These are phyloP conservation scores for Barnardius zonarius DNA, from an alignment of 2,113 vertebrate genomes.

Conservation along the genomic window DNA sequence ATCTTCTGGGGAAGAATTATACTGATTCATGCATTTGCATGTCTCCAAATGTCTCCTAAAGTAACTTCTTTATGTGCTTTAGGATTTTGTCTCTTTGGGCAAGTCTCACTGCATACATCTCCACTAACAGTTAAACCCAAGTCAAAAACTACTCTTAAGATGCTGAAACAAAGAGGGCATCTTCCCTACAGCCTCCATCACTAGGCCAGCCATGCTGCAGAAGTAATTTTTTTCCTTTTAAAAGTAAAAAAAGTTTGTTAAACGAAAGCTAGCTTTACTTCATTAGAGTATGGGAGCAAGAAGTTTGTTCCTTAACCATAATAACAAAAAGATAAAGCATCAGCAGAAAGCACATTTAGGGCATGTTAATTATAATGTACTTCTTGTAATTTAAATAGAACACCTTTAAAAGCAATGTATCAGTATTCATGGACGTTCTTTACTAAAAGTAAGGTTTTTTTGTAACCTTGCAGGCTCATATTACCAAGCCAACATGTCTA, in stretches of 20 bases:
- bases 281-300: background rate
- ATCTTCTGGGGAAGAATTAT: background rate
- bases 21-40: background rate
- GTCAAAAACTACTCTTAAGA: background rate
- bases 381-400: background rate
- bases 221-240: background rate
- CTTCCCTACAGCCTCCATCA: background rate
- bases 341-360: background rate
- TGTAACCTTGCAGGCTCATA: background rate
- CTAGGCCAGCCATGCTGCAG: background rate
- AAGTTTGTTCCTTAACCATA: background rate
- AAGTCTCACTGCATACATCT: background rate
- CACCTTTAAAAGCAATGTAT: background rate
- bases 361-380: background rate
- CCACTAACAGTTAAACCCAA: background rate
- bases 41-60: background rate
- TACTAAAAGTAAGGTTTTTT: background rate
- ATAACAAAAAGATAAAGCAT: background rate
- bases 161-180: background rate
- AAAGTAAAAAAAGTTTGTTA: background rate
- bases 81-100: background rate
- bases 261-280: background rate
- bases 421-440: background rate
- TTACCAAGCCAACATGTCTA: background rate
- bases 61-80: background rate